Conservation (phyloP, 2,888 invertebrate genomes). For the Amorpha juglandis region DNA sequence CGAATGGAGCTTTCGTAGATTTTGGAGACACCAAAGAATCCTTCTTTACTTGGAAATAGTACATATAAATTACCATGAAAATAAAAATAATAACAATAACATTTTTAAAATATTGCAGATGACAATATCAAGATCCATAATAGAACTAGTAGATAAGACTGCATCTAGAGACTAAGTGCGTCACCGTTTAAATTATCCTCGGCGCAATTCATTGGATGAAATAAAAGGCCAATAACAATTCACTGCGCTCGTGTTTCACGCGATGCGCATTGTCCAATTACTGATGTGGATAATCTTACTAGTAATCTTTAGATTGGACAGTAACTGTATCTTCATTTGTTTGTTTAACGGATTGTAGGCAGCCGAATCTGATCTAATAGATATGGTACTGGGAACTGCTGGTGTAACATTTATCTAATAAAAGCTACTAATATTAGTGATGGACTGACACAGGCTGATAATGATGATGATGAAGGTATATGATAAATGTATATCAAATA, state of each 20-base stretch:
- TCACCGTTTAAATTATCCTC: constrained; percentile 18
- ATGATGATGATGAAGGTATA: too few relatives aligned
- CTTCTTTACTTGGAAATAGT: too few relatives aligned
- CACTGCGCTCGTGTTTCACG: constrained; percentile 7
- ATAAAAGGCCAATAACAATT: constrained; percentile 20
- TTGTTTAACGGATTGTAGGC: neutral
- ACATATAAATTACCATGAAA: too few relatives aligned
- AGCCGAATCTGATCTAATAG: neutral
- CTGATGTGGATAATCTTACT: constrained; percentile 23
- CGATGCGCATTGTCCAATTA: constrained; percentile 19
- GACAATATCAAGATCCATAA: neutral
- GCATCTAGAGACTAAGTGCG: constrained; percentile 16
- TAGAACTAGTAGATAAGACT: neutral
- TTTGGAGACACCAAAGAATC: too few relatives aligned
- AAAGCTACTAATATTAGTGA: too few relatives aligned
- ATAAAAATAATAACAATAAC: too few relatives aligned
- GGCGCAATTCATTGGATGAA: constrained; percentile 21
- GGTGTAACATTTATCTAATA: neutral
- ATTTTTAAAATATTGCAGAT: neutral
- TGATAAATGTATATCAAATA: too few relatives aligned
- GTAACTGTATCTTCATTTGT: constrained; percentile 21
- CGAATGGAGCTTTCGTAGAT: too few relatives aligned
- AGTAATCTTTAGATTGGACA: constrained; percentile 17
- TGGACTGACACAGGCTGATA: too few relatives aligned
- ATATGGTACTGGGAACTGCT: neutral